Evolutionary conservation across 2,797 vertebrate species (phyloP).

Genomic region (Paedocypris micromegethes): DNA sequence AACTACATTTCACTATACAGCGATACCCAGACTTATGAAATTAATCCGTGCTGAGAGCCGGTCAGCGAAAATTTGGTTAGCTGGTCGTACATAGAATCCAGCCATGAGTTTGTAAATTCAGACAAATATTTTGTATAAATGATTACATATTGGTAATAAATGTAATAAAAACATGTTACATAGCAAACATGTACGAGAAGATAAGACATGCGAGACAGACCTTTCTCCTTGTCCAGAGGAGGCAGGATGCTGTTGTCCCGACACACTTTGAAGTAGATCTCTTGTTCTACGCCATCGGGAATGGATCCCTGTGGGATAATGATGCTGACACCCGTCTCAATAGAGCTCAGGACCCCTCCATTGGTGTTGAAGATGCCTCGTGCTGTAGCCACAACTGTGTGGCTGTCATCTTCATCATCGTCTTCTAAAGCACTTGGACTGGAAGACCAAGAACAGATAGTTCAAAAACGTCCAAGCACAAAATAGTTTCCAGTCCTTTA

Average conservation of each 20-base stretch:
- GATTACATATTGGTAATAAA: too few species aligned
- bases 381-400: conserved; percentile 95
- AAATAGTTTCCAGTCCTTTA: background rate
- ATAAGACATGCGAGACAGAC: conserved; percentile 58
- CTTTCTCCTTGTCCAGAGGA: conserved; percentile 98
- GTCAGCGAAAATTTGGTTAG: too few species aligned
- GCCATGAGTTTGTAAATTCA: too few species aligned
- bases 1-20: background rate
- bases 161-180: too few species aligned
- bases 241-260: conserved; percentile 89
- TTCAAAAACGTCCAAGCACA: background rate
- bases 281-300: conserved; percentile 82
- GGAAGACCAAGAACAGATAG: background rate
- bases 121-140: too few species aligned
- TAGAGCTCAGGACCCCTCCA: conserved; percentile 97
- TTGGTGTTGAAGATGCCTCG: conserved; percentile 94
- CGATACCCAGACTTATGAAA: background rate
- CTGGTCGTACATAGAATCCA: too few species aligned
- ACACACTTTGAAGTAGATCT: conserved; percentile 86
- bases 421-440: conserved; percentile 93
- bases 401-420: conserved; percentile 93
- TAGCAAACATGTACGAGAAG: background rate
- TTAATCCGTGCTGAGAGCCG: too few species aligned
- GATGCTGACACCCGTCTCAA: conserved; percentile 97
- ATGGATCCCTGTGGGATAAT: conserved; percentile 98